Evolutionary conservation across 2,888 invertebrate genomes (phyloP), one percentile per base, ranked within the genome.

Genomic region (Antheraea assamensis): DNA sequence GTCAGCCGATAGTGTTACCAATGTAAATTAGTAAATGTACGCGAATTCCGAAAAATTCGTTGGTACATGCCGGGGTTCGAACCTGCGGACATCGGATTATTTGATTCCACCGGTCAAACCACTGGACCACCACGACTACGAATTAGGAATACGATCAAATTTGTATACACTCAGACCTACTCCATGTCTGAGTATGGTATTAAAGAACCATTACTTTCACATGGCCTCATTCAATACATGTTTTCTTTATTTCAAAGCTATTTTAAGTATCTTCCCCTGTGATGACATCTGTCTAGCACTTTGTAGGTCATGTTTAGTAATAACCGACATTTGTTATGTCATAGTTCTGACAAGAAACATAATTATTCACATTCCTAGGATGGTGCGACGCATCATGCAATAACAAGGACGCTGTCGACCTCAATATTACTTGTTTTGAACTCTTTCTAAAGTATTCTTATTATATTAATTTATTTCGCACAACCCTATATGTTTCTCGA

Each of bases 361-460:
- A 61, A 61, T 58, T 58, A 58, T 61, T 61, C 61, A 61, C 27
- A 61, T 61, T 61, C 61, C 61, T 24, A 61, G 61, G 61, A 61
- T 61, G 61, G 61, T 61, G 27, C 4, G 61, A 61, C 27, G 61
- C 61, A 27, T 61, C 61, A 61, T 61, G 61, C 24, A 61, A 61
- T 27, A 61, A 61, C 61, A 61, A 61, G 61, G 27, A 10, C 61
- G 5, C 1, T 15, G 61, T 61, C 61, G 61, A 61, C 61, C 61
- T 27, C 13, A 61, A 61, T 61, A 61, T 61, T 27, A 1, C 27
- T 27, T 27, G 24, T 27, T 13, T 13, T 27, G 27, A 61, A 15
- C 15, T 61, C 27, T 61, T 61, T 61, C 61, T 24, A 61, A 61
- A 24, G 13, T 7, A 58, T 58, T 58, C 10, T 61, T 61, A 27